Base-by-base conservation (phyloP, 2,888 invertebrate species). In the Lasioglossum oenotherae region DNA sequence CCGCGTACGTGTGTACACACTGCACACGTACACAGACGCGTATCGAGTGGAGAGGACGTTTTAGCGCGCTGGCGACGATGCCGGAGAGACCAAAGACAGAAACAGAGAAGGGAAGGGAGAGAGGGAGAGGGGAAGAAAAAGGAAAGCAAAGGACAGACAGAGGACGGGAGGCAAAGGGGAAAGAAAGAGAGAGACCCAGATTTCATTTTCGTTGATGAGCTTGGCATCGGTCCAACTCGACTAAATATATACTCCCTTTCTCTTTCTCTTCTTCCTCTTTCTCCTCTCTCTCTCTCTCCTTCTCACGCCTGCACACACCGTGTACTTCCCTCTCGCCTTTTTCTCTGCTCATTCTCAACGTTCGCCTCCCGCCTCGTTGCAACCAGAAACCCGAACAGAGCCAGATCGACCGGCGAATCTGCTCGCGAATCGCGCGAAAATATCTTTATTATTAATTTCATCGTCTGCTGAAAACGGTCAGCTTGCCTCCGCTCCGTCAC, bases 171-270 rank as follows among this genome's bases (percentile, higher is more conserved):
- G 84, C 64, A 84, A 80, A 87, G 87, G 64, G 75, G 87, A 82
- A 78, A 92, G 91, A 92, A 89, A 91, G 92, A 91, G 92, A 91
- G 90, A 93, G 94, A 94, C 95, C 95, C 93, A 95, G 95, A 95
- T 95, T 95, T 95, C 94, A 95, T 95, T 95, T 95, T 94, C 93
- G 95, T 94, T 95, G 95, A 95, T 94, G 95, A 95, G 94, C 93
- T 95, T 95, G 95, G 95, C 95, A 88, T 81, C 91, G 84, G 89
- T 94, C 94, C 95, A 95, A 92, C 91, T 87, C 92, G 92, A 94
- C 95, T 95, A 95, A 95, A 95, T 95, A 95, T 95, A 95, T 92
- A 93, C 93, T 91, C 91, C 92, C 93, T 91, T 87, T 91, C 86
- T 88, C 90, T 87, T 81, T 78, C 81, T 86, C 84, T 87, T 85